Evolutionary conservation across 92 coral and sea anemone species (phyloP).

Genomic region (Bergia sp.): DNA sequence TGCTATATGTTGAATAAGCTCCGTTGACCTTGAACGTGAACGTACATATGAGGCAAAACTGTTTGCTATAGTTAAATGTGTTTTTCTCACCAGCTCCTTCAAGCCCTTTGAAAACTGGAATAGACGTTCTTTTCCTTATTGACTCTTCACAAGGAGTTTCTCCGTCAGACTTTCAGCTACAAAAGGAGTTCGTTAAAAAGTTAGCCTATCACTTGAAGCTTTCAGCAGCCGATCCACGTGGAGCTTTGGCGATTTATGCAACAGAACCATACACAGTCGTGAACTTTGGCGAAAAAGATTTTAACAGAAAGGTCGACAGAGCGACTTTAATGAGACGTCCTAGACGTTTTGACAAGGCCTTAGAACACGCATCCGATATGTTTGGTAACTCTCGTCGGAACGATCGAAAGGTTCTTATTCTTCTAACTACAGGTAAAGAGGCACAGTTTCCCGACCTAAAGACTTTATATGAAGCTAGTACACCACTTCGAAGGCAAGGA

Average conservation of each 20-base stretch:
- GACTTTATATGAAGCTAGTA: slow-evolving; percentile 65
- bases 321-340: slow-evolving; percentile 55
- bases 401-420: slow-evolving; percentile 49
- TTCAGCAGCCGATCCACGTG: slow-evolving; percentile 67
- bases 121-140: slow-evolving; percentile 72
- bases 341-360: slow-evolving; percentile 71
- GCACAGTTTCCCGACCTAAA: slow-evolving; percentile 42
- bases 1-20: neutral
- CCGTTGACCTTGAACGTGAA: neutral
- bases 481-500: slow-evolving; percentile 65
- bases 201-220: slow-evolving; percentile 59
- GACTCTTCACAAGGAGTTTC: slow-evolving; percentile 71
- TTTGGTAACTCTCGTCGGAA: slow-evolving; percentile 48
- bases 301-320: slow-evolving; percentile 43
- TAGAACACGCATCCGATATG: slow-evolving; percentile 56
- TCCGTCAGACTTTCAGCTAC: slow-evolving; percentile 45
- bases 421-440: slow-evolving; percentile 69
- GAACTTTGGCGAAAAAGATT: slow-evolving; percentile 55
- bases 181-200: slow-evolving; percentile 72
- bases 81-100: slow-evolving; percentile 21
- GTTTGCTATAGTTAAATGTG: neutral
- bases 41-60: neutral
- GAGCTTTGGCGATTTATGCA: slow-evolving; percentile 66
- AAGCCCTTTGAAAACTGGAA: slow-evolving; percentile 33
- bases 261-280: slow-evolving; percentile 52